Evolutionary conservation across 2,113 vertebrate species (phyloP), one percentile per base, ranked within the genome.

Genomic region (Microtus oregoni): DNA sequence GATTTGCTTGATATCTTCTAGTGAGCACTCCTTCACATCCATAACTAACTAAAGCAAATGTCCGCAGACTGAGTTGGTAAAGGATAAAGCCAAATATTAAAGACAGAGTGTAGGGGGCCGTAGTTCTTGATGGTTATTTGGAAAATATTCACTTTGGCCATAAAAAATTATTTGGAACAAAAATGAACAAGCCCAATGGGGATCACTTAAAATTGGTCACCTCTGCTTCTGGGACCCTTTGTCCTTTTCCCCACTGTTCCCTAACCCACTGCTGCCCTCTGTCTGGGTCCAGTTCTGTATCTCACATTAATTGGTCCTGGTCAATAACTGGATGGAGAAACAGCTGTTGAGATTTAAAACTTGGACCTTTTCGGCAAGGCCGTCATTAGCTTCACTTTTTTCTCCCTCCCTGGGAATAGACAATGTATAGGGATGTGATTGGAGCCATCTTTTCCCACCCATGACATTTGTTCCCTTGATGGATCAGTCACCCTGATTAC

Each of bases 101-200:
- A 76, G 52, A 72, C 14, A 58, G 61, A 91, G 75, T 68, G 78
- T 91, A 30, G 26, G 28, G 30, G 61, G 95, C 26, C 77, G 67
- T 82, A 63, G 28, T 89, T 89, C 50, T 38, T 90, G 41, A 65
- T 73, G 61, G 72, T 67, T 75, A 14, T 41, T 92, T 72, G 61
- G 61, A 28, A 95, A 92, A 90, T 78, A 70, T 30, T 11, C 35
- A 73, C 58, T 95, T 94, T 90, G 61, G 17, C 38, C 44, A 35
- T 94, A 83, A 58, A 7, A 7, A 75, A 95, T 44, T 79, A 58
- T 75, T 89, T 77, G n/a, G 22, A 81, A 68, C 44, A 76, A 96
- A 96, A 94, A 82, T 19, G 17, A 96, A 38, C 24, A 61, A 5
- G 19, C 5, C 35, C 24, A 0, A 15, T 26, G 55, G 52, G 22